Evolutionary conservation across 2,113 vertebrate genomes (phyloP), one percentile per base, ranked within the genome.

Genomic region (Buteo buteo): DNA sequence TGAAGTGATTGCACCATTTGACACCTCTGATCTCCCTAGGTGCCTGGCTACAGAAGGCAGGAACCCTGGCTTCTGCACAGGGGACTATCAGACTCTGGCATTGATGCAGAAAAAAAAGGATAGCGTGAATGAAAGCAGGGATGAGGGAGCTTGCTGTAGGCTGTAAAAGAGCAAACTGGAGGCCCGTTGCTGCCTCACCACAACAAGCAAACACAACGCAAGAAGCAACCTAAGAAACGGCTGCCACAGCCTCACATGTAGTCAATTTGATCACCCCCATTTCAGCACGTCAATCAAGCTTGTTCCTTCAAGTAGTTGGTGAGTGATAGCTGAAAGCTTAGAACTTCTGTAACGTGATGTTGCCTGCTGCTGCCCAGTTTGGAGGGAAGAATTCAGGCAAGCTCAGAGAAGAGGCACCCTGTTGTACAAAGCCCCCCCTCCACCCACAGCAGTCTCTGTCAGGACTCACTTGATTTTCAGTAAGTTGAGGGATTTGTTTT

Each of bases 401-500:
- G 55, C 61, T 57, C 50, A 9, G 32, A 36, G 73, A 7, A 31
- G 71, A 36, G n/a, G 62, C 19, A 13, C 10, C 47, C 73, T 10
- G 20, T 1, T 11, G 17, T 18, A 28, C 34, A 64, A 40, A 67
- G 26, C n/a, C 22, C 31, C 61, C 21, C 29, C 58, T 29, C 21
- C 65, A 3, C 31, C 42, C 64, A 1, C 18, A 3, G 34, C 1
- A 3, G 50, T 1, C 57, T 34, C 50, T 54, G 6, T 2, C 13
- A 8, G 78, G 16, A 98, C 99, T 99, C 95, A 99, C 99, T 99
- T 99, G 98, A 99, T 99, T 97, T 99, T 99, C 13, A 99, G 98
- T 76, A 99, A 96, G 92, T 98, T 99, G 81, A 99, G 98, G 61
- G 99, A 98, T 96, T 99, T 99, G 98, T 98, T 99, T 92, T 99